These are phyloP conservation scores for Paguma larvata DNA, from an alignment of 2,797 vertebrate genomes.

Conservation along the genomic window DNA sequence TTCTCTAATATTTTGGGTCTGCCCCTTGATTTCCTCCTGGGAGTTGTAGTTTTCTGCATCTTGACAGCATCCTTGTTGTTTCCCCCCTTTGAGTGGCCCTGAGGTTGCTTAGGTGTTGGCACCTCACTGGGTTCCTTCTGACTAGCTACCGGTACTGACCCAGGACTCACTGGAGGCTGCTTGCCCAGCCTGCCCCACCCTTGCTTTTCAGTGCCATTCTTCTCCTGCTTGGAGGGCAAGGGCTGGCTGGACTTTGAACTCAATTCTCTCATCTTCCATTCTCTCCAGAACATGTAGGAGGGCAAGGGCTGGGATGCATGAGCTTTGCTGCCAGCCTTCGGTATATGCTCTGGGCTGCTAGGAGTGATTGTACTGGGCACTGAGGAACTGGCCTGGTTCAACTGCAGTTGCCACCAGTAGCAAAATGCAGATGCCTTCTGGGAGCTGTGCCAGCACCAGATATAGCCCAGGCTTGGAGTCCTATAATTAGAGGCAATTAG, in stretches of 20 bases:
- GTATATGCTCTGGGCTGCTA: too few relatives aligned
- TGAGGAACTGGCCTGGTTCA: too few relatives aligned
- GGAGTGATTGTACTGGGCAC: too few relatives aligned
- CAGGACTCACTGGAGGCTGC: conserved; percentile 90
- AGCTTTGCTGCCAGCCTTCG: too few relatives aligned
- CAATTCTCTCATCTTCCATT: conserved; percentile 93
- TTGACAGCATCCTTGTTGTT: conserved; percentile 94
- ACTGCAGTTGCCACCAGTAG: too few relatives aligned
- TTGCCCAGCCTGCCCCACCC: conserved; percentile 96
- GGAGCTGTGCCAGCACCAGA: too few relatives aligned
- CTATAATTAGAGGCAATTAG: too few relatives aligned
- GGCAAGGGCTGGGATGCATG: background rate
- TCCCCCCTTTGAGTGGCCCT: conserved; percentile 96
- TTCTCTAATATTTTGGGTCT: conserved; percentile 97
- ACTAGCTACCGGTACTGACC: conserved; percentile 74
- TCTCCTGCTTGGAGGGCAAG: conserved; percentile 90
- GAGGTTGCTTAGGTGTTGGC: conserved; percentile 95
- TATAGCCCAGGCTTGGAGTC: too few relatives aligned
- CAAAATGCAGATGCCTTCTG: too few relatives aligned
- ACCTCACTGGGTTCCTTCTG: conserved; percentile 94
- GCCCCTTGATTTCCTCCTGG: conserved; percentile 94
- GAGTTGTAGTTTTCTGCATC: conserved; percentile 93
- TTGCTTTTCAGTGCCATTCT: conserved; percentile 91
- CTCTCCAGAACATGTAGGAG: background rate
- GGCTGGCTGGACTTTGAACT: conserved; percentile 93